Conservation (phyloP, 2,797 vertebrate species). For the Sorex maritimensis region DNA sequence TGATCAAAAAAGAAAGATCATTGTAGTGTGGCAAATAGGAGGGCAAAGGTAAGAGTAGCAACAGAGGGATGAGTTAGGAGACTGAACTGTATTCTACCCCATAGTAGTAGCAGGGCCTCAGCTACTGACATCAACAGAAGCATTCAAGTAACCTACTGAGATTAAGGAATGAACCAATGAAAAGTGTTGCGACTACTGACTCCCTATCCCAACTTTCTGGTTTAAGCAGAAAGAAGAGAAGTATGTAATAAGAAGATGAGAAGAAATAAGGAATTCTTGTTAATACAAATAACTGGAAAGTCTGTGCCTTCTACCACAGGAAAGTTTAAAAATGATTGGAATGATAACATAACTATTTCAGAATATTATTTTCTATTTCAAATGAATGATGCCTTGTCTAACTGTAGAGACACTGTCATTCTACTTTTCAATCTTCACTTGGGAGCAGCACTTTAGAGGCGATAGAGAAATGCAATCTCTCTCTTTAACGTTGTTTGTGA, state of each 20-base stretch:
- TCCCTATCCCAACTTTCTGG: not conserved
- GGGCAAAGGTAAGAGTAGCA: not conserved
- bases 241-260: not conserved
- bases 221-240: constrained; percentile 25
- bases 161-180: not conserved
- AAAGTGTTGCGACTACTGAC: not conserved
- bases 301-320: not conserved
- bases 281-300: constrained; percentile 3
- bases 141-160: not conserved
- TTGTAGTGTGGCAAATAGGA: not conserved
- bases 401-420: not conserved
- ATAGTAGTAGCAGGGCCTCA: not conserved
- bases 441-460: constrained; percentile 6
- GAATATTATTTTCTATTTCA: constrained; percentile 49
- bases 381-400: constrained; percentile 17
- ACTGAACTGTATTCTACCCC: not conserved
- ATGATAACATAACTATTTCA: not conserved
- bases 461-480: constrained; percentile 4
- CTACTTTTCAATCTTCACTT: constrained; percentile 19
- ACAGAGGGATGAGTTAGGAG: not conserved
- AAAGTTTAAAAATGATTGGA: not conserved
- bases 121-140: not conserved
- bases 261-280: not conserved
- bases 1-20: not conserved
- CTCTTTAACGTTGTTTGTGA: constrained; percentile 38